Conservation (phyloP, 2,888 invertebrate genomes). For the Argyresthia albistria region DNA sequence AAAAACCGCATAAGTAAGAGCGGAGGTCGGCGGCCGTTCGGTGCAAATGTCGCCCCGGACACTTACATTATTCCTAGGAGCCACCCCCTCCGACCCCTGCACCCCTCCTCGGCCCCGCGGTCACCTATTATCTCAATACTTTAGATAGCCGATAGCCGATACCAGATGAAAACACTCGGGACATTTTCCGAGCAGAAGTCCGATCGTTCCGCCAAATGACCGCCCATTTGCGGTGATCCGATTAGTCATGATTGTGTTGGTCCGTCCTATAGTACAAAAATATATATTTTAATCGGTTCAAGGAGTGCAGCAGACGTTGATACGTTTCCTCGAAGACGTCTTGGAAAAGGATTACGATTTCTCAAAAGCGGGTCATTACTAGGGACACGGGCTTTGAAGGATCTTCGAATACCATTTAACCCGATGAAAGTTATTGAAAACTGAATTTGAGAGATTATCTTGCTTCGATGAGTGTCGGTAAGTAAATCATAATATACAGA, state of each 20-base stretch:
- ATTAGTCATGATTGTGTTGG: constrained; percentile 69
- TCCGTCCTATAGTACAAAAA: constrained; percentile 52
- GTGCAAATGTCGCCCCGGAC: constrained; percentile 71
- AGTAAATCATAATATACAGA: neutral
- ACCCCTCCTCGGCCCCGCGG: constrained; percentile 32
- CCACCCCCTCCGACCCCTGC: constrained; percentile 23
- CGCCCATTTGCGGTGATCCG: constrained; percentile 65
- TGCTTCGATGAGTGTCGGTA: constrained; percentile 21
- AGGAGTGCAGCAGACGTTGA: constrained; percentile 23
- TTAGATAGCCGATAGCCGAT: constrained; percentile 51
- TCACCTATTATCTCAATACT: constrained; percentile 68
- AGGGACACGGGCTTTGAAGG: constrained; percentile 38
- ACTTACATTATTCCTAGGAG: constrained; percentile 66
- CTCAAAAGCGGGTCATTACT: constrained; percentile 48
- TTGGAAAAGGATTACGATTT: constrained; percentile 52
- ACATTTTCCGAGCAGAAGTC: constrained; percentile 40
- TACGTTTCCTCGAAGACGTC: constrained; percentile 20
- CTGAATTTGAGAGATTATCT: constrained; percentile 52
- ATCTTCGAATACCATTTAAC: constrained; percentile 47
- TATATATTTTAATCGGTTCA: constrained; percentile 38
- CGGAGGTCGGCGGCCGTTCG: constrained; percentile 68
- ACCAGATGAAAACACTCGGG: constrained; percentile 19
- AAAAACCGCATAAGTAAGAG: constrained; percentile 73
- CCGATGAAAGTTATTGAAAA: constrained; percentile 37
- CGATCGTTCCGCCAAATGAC: constrained; percentile 63